phyloP scores from a whole-genome alignment of 2,797 vertebrate species.

The Gymnoscopelus microlampas region DNA sequence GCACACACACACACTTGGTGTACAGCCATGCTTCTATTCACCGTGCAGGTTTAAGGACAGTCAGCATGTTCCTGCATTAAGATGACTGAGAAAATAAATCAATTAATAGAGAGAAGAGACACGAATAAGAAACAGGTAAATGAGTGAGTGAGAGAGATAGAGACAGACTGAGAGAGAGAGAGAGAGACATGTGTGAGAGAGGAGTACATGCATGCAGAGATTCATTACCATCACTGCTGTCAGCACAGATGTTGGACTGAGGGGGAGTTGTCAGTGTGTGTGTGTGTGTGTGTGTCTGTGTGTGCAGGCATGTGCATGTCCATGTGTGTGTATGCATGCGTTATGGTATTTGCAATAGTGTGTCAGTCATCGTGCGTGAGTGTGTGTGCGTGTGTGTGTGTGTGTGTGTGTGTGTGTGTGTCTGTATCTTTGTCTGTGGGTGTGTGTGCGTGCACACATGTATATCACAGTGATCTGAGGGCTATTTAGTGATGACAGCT shows the following conservation, averaged over 20 bases:
- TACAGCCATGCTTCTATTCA: not conserved
- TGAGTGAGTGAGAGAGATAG: conserved; percentile 8
- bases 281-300: conserved; percentile 26
- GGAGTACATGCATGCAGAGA: conserved; percentile 71
- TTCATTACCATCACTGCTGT: conserved; percentile 81
- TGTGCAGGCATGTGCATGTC: conserved; percentile 16
- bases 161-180: not conserved
- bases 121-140: conserved; percentile 45
- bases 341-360: not conserved
- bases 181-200: not conserved
- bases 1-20: conserved; percentile 2
- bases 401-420: conserved; percentile 45
- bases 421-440: conserved; percentile 24
- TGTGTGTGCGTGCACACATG: not conserved
- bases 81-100: conserved; percentile 60
- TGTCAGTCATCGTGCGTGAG: conserved; percentile 10
- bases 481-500: conserved; percentile 80
- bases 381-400: conserved; percentile 17
- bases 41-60: conserved; percentile 31
- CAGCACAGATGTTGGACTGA: conserved; percentile 82
- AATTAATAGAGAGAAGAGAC: conserved; percentile 54
- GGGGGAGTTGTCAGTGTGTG: conserved; percentile 78
- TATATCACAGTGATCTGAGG: conserved; percentile 70
- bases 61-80: conserved; percentile 41
- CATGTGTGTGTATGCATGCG: conserved; percentile 27